Conservation (phyloP, 2,888 invertebrate genomes). For the Andrena marginata region DNA sequence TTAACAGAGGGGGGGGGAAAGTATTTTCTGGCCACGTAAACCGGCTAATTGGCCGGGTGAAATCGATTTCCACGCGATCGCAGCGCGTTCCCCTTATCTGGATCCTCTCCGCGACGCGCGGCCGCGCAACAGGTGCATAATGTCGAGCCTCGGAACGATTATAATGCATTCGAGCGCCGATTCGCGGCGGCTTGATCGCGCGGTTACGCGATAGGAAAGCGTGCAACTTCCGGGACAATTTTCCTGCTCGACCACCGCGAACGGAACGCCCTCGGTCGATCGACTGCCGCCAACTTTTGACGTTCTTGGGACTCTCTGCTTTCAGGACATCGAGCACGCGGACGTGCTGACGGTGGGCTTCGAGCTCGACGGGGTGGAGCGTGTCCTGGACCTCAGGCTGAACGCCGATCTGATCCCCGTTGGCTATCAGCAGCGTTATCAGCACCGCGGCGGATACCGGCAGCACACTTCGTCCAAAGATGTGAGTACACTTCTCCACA, state of each 20-base stretch:
- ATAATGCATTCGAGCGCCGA: constrained; percentile 27
- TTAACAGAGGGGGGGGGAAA: constrained; percentile 8
- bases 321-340: constrained; percentile 86
- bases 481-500: constrained; percentile 78
- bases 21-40: constrained; percentile 29
- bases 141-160: constrained; percentile 27
- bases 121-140: constrained; percentile 62
- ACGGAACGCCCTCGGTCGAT: neutral
- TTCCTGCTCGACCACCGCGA: neutral
- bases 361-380: constrained; percentile 89
- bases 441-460: constrained; percentile 85
- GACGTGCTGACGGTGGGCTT: constrained; percentile 88
- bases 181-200: constrained; percentile 26
- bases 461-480: constrained; percentile 84
- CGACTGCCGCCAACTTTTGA: neutral
- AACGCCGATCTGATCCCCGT: constrained; percentile 90
- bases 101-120: constrained; percentile 14
- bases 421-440: constrained; percentile 87
- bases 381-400: constrained; percentile 90
- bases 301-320: constrained; percentile 9
- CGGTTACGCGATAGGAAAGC: constrained; percentile 12
- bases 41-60: constrained; percentile 28
- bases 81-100: constrained; percentile 39
- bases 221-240: neutral
- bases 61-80: constrained; percentile 29